A percentile compares a stretch with the other conserved stretches of the same genome.
phyloP scores from a whole-genome alignment of 2,888 invertebrate genomes.

The Phalera bucephala region DNA sequence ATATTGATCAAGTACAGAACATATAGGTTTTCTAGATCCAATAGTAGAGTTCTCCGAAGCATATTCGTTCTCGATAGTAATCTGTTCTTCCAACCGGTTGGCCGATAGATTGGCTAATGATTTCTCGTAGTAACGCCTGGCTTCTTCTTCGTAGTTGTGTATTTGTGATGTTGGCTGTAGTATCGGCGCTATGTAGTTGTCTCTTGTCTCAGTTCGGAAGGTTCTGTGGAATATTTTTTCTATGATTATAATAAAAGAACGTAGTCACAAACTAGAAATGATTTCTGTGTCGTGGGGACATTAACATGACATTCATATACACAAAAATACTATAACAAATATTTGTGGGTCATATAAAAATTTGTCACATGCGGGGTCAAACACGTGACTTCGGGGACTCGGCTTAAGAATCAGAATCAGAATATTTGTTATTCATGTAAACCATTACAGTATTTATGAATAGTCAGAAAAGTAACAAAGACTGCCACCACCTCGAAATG shows the following conservation, averaged over 20 bases:
- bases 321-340: constrained; percentile 1
- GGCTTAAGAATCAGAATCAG: too few species aligned
- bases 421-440: too few species aligned
- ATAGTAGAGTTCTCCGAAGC: constrained; percentile 49
- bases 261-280: too few species aligned
- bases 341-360: too few species aligned
- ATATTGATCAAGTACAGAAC: constrained; percentile 53
- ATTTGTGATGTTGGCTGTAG: constrained; percentile 43
- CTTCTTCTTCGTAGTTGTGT: constrained; percentile 53
- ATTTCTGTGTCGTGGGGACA: too few species aligned
- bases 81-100: constrained; percentile 42
- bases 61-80: constrained; percentile 35
- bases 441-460: too few species aligned
- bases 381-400: too few species aligned
- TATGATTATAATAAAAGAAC: too few species aligned
- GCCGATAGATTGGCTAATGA: constrained; percentile 41
- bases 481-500: too few species aligned
- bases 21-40: constrained; percentile 57
- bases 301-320: too few species aligned
- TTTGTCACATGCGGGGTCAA: too few species aligned
- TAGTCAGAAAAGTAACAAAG: too few species aligned
- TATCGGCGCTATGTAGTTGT: constrained; percentile 52
- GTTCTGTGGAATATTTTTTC: constrained; percentile 42
- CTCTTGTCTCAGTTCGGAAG: constrained; percentile 64
- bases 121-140: constrained; percentile 45